Percentiles rank a stretch among this genome's conserved stretches.
Conservation (phyloP, 2,797 vertebrate species). For the Sternotherus odoratus region DNA sequence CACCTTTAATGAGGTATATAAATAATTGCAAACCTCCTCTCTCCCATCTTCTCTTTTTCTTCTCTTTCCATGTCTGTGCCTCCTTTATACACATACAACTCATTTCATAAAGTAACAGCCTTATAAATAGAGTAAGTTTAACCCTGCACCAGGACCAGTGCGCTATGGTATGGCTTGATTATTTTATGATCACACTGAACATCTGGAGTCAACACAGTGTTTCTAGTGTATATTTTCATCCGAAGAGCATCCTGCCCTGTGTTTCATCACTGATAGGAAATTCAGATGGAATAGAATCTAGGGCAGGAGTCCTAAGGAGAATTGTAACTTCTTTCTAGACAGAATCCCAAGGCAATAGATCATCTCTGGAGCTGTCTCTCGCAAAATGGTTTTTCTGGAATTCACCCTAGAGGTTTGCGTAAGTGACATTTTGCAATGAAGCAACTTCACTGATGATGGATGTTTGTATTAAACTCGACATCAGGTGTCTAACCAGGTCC, state of each 20-base stretch:
- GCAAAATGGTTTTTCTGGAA: not conserved
- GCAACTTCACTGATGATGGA: not conserved
- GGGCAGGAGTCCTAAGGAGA: not conserved
- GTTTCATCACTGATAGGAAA: fast-evolving
- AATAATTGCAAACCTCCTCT: not conserved
- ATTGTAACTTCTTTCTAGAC: fast-evolving
- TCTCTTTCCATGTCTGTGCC: not conserved
- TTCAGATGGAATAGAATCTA: not conserved
- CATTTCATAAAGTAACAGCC: not conserved
- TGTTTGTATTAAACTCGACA: not conserved
- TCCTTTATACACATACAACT: not conserved
- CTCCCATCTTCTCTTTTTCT: not conserved
- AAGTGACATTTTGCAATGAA: not conserved
- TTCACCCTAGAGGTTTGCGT: not conserved
- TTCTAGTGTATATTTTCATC: fast-evolving
- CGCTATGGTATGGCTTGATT: not conserved
- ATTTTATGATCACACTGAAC: not conserved
- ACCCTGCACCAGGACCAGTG: fast-evolving
- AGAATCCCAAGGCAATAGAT: not conserved
- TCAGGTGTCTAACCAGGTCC: not conserved
- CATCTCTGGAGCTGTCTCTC: not conserved
- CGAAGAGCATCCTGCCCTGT: not conserved
- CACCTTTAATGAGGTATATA: not conserved
- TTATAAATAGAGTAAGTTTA: not conserved
- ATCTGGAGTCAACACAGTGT: not conserved